Base-by-base conservation (phyloP, 2,888 invertebrate species). In the Cheiracanthium punctorium region DNA sequence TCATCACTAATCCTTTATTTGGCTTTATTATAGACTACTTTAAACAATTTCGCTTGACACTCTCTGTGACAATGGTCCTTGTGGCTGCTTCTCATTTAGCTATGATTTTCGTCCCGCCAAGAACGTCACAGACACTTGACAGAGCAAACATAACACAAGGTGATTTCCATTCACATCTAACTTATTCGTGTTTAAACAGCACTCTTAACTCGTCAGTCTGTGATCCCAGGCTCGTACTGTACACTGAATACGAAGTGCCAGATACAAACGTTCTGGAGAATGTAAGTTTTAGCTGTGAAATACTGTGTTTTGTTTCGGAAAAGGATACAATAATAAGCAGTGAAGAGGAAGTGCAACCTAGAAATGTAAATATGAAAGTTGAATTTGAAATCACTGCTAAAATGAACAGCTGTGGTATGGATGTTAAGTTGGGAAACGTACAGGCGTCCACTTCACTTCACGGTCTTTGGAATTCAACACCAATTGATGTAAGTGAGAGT, bases 21-120 rank as follows among this genome's bases (percentile, higher is more conserved):
- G 89, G 89, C 33, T 76, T 88, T 2, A 41, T 89, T 1, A 84
- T 85, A 12, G 89, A 89, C 71, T 64, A 82, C 17, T 88, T 82
- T 41, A 84, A 88, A 37, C 67, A 64, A 58, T 79, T 85, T 41
- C 67, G 80, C 14, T 24, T 85, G 14, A 74, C 64, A 10, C 30
- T 80, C 12, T 30, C 70, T 5, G 28, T 74, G 20, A 17, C 73
- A n/a, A 64, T 85, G 32, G 1, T 70, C 7, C 7, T 85, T 12
- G 74, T 69, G 1, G 74, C 80, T 4, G 24, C 70, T 24, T 37
- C 70, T 14, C 79, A 80, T 32, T 52, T 85, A 2, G 58, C 64
- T 17, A 80, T 85, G 72, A 41, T 80, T 1, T 74, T 73, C 28
- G 70, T 85, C 30, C 79, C 85, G 0, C 80, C 79, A 2, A 41